Conservation (phyloP, 1,140 invertebrate genomes). For the Temnothorax nylanderi region DNA sequence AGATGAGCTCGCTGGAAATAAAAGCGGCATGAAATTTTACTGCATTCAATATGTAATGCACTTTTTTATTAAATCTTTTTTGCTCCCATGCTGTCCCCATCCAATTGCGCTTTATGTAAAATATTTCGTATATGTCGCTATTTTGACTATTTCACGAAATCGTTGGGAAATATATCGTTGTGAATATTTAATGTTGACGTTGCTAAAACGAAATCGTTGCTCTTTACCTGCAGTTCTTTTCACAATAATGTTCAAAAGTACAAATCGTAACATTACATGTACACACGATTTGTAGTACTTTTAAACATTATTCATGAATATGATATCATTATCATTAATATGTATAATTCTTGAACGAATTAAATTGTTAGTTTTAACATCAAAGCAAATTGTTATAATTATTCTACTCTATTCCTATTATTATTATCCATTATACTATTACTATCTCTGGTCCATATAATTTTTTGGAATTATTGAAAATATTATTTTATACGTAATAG, state of each 20-base stretch:
- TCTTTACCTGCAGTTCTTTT: not conserved
- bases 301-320: not conserved
- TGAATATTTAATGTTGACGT: not conserved
- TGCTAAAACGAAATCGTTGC: not conserved
- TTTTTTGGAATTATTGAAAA: not conserved
- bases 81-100: not conserved
- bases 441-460: not conserved
- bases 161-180: not conserved
- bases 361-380: not conserved
- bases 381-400: not conserved
- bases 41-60: conserved; percentile 37
- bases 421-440: not conserved
- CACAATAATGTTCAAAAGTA: not conserved
- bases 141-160: conserved; percentile 1
- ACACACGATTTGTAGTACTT: too few relatives aligned
- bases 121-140: conserved; percentile 11
- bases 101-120: conserved; percentile 4
- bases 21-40: conserved; percentile 55
- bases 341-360: not conserved
- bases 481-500: not conserved
- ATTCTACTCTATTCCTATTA: not conserved
- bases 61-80: conserved; percentile 47
- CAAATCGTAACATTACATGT: too few relatives aligned
- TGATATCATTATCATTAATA: not conserved
- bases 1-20: conserved; percentile 43